Percentiles rank a stretch among this genome's conserved stretches.
Conservation (phyloP, 2,797 vertebrate species). For the Serranus cabrilla region DNA sequence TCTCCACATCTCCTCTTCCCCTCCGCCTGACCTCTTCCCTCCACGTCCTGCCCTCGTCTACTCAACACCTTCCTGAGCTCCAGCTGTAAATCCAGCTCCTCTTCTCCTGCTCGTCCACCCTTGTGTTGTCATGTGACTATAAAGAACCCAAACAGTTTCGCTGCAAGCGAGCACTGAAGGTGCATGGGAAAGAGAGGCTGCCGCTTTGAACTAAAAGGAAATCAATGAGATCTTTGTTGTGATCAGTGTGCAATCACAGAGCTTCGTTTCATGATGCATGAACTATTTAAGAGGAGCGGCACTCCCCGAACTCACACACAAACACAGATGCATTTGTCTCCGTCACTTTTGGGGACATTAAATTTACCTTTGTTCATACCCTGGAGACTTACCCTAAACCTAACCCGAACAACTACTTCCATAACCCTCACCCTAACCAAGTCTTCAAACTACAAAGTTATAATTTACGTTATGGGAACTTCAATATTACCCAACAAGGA, state of each 20-base stretch:
- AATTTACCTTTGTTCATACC: too few species aligned
- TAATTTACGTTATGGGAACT: too few species aligned
- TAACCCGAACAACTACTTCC: too few species aligned
- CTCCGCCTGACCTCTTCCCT: conserved; percentile 39
- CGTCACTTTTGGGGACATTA: too few species aligned
- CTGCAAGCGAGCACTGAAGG: conserved; percentile 28
- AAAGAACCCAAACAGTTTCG: conserved; percentile 39
- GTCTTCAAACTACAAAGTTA: too few species aligned
- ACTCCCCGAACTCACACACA: background rate
- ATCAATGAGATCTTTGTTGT: conserved; percentile 20
- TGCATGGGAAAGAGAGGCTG: conserved; percentile 7
- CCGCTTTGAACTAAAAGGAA: conserved; percentile 1
- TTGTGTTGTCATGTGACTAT: conserved; percentile 15
- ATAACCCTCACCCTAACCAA: too few species aligned
- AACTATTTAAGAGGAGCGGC: background rate
- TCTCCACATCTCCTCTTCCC: conserved; percentile 53
- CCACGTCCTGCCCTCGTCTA: conserved; percentile 32
- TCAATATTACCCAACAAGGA: too few species aligned
- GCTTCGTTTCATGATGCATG: background rate
- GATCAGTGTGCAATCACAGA: conserved; percentile 10
- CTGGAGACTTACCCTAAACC: too few species aligned
- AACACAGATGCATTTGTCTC: background rate
- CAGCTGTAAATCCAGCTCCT: conserved; percentile 25
- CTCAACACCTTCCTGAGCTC: conserved; percentile 22
- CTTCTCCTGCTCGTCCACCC: background rate